Evolutionary conservation across 2,113 vertebrate genomes (phyloP).

Genomic region (Cervus canadensis): DNA sequence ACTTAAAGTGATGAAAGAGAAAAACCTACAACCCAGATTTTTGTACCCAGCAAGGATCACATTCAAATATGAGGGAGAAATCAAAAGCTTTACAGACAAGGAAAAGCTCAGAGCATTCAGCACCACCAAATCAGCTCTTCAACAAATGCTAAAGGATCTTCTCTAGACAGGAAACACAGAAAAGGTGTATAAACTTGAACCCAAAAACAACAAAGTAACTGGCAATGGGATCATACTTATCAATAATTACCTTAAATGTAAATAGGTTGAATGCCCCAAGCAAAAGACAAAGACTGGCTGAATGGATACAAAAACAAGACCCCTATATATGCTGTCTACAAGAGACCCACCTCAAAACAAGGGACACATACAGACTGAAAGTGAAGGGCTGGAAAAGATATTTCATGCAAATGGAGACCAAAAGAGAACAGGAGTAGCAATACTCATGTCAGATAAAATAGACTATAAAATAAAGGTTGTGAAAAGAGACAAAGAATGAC

Average conservation of each 20-base stretch:
- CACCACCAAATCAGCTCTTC: neutral
- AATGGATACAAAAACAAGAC: neutral
- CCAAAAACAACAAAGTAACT: neutral
- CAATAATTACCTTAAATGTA: neutral
- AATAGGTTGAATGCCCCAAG: neutral
- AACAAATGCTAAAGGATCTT: neutral
- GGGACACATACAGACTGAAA: neutral
- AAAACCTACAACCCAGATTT: neutral
- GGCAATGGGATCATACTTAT: fast-evolving
- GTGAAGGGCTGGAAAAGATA: neutral
- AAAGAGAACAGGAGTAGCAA: neutral
- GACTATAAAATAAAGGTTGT: neutral
- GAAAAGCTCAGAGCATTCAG: neutral
- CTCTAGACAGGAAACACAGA: neutral
- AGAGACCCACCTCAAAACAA: neutral
- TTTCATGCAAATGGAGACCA: neutral
- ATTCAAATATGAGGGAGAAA: neutral
- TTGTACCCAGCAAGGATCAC: neutral
- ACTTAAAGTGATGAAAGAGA: neutral
- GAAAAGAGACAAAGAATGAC: neutral
- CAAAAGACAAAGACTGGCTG: neutral
- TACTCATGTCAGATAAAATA: neutral
- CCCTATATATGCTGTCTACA: neutral
- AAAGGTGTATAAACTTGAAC: neutral
- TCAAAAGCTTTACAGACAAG: neutral